A percentile compares a stretch with the other conserved stretches of the same genome.
These are phyloP conservation scores for Mesoclemmys tuberculata DNA, from an alignment of 2,113 vertebrate genomes.

Conservation along the genomic window DNA sequence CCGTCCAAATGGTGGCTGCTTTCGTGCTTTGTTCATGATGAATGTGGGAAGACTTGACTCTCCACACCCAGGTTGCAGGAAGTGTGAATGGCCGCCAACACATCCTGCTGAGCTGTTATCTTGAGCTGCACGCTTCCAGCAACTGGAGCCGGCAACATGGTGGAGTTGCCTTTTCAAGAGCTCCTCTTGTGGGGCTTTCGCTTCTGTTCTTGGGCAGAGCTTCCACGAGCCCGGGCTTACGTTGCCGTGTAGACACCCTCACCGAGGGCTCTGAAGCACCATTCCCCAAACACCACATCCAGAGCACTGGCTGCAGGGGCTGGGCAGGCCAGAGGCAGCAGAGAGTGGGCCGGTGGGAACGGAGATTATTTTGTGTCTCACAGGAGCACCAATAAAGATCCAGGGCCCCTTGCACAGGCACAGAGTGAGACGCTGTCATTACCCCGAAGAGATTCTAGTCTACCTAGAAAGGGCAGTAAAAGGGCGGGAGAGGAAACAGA, in stretches of 20 bases:
- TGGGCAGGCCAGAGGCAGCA: neutral
- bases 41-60: neutral
- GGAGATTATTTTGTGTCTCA: neutral
- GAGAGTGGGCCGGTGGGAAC: neutral
- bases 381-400: neutral
- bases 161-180: neutral
- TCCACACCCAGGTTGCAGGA: neutral
- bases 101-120: too few relatives aligned
- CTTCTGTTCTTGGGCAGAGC: neutral
- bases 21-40: neutral
- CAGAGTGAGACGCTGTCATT: neutral
- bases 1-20: neutral
- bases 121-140: too few relatives aligned
- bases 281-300: neutral
- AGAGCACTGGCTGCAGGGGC: neutral
- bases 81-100: neutral
- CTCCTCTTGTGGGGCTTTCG: neutral
- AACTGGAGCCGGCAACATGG: neutral
- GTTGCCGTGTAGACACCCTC: too few relatives aligned
- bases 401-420: neutral
- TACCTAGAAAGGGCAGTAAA: neutral
- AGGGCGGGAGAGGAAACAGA: neutral
- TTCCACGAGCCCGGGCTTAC: too few relatives aligned
- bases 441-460: neutral
- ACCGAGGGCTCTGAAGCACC: neutral